These are phyloP conservation scores for Invenusta paracnida DNA, from an alignment of 2,888 invertebrate species.

Conservation along the genomic window DNA sequence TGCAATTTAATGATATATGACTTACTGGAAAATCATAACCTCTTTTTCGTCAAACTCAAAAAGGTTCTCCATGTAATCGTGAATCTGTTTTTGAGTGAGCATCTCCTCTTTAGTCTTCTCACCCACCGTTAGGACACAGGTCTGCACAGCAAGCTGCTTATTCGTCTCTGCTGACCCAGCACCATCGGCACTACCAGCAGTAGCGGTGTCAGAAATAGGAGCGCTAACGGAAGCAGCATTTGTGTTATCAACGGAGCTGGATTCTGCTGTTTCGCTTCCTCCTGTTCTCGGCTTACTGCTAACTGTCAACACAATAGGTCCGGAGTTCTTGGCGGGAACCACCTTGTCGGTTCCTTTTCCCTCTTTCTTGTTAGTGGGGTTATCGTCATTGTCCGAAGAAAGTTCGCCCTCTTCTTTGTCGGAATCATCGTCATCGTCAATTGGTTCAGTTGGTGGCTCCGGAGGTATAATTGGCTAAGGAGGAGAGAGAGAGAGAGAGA, in stretches of 20 bases:
- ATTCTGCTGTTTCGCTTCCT: not conserved
- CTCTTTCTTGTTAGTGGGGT: not conserved
- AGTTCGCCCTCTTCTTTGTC: not conserved
- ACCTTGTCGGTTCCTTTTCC: not conserved
- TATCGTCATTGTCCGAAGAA: not conserved
- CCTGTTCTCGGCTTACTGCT: not conserved
- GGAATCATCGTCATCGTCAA: not conserved
- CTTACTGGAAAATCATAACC: not conserved
- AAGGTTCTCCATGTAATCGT: not conserved
- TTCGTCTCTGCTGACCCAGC: not conserved
- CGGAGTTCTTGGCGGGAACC: not conserved
- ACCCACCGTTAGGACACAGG: not conserved
- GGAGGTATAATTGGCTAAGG: too few relatives aligned
- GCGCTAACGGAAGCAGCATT: too few relatives aligned
- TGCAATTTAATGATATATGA: not conserved
- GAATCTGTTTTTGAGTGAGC: not conserved
- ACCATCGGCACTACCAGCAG: not conserved
- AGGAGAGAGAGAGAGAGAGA: too few relatives aligned
- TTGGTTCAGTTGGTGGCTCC: slow-evolving; percentile 66
- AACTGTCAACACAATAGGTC: not conserved
- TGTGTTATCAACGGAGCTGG: too few relatives aligned
- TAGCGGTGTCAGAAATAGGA: not conserved
- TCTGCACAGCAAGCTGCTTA: not conserved
- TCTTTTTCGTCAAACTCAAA: slow-evolving; percentile 13
- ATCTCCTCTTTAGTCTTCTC: slow-evolving; percentile 11